Conservation (phyloP, 2,797 vertebrate species). For the Acipenser oxyrinchus region DNA sequence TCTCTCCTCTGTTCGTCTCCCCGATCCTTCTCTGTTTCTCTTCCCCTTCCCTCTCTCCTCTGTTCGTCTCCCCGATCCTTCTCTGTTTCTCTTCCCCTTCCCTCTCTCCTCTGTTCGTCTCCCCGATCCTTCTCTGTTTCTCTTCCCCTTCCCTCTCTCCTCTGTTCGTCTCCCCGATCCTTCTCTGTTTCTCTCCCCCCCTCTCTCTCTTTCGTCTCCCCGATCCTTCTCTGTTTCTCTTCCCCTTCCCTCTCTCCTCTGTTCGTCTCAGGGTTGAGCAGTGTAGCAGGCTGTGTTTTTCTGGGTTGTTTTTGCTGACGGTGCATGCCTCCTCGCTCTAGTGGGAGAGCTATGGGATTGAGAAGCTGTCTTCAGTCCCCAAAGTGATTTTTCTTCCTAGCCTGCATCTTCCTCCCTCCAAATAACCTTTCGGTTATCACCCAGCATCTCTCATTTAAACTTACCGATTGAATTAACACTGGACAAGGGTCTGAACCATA, state of each 20-base stretch:
- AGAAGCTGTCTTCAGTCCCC: not conserved
- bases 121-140: not conserved
- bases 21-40: not conserved
- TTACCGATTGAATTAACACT: too few relatives aligned
- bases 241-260: not conserved
- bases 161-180: not conserved
- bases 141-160: not conserved
- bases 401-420: too few relatives aligned
- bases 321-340: not conserved
- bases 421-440: too few relatives aligned
- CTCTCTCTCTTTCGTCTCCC: not conserved
- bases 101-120: too few relatives aligned
- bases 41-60: not conserved
- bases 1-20: too few relatives aligned
- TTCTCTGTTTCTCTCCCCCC: too few relatives aligned
- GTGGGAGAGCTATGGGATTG: not conserved
- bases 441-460: too few relatives aligned
- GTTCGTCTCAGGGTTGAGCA: not conserved
- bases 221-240: not conserved
- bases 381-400: conserved; percentile 4
- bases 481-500: too few relatives aligned
- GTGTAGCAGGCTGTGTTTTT: conserved; percentile 5
- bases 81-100: too few relatives aligned
- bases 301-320: conserved; percentile 16
- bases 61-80: not conserved